Evolutionary conservation across 2,797 vertebrate genomes (phyloP).

Genomic region (Pseudomugil tenellus): DNA sequence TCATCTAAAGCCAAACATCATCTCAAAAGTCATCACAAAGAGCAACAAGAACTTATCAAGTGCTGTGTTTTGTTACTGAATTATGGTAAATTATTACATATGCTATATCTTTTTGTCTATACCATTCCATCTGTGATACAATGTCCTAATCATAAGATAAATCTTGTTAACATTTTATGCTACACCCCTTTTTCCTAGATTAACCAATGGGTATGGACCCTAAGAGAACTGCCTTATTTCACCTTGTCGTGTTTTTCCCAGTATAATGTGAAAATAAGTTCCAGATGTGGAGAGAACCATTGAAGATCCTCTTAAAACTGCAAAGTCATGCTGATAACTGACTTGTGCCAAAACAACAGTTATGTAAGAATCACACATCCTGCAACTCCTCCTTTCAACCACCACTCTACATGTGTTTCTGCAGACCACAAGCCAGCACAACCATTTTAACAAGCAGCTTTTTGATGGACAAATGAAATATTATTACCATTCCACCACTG

Average conservation of each 20-base stretch:
- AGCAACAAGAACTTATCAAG: too few species aligned
- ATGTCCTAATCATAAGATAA: neutral
- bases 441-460: conserved; percentile 3
- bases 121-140: neutral
- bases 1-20: neutral
- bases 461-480: neutral
- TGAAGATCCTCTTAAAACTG: conserved; percentile 47
- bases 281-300: conserved; percentile 71
- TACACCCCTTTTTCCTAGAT: conserved; percentile 15
- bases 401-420: conserved; percentile 3
- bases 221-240: conserved; percentile 50
- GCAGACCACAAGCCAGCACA: neutral
- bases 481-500: conserved; percentile 91
- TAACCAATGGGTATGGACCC: conserved; percentile 59
- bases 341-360: conserved; percentile 29
- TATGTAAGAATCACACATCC: conserved; percentile 35
- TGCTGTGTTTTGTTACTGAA: too few species aligned
- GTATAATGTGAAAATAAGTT: conserved; percentile 45
- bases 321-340: conserved; percentile 65
- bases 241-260: conserved; percentile 13
- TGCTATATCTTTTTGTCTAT: neutral
- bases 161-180: neutral
- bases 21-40: neutral
- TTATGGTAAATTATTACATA: neutral
- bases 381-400: conserved; percentile 14